Evolutionary conservation across 2,113 vertebrate species (phyloP).

Genomic region (Leptocoma aspasia): DNA sequence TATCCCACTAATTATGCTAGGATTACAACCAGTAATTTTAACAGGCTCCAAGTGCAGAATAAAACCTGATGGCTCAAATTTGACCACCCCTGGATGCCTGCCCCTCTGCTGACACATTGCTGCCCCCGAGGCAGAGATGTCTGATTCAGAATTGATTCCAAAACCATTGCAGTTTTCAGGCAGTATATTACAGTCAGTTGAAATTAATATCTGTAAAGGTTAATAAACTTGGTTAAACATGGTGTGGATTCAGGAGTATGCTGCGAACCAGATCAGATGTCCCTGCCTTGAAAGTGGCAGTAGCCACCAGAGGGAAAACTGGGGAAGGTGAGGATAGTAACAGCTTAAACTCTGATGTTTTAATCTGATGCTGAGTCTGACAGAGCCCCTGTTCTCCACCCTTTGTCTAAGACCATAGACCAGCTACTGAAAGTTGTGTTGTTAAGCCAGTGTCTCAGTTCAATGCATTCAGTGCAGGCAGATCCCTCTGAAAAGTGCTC

Average conservation of each 20-base stretch:
- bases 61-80: not conserved
- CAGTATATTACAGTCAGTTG: constrained; percentile 7
- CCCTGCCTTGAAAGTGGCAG: not conserved
- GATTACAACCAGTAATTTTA: not conserved
- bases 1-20: not conserved
- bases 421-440: not conserved
- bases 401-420: not conserved
- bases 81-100: not conserved
- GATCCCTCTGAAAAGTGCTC: not conserved
- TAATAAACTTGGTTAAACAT: not conserved
- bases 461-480: not conserved
- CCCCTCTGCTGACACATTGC: not conserved
- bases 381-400: not conserved
- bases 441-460: not conserved
- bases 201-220: not conserved
- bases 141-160: not conserved
- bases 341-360: not conserved
- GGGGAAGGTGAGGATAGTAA: not conserved
- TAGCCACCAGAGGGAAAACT: not conserved
- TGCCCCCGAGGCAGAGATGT: constrained; percentile 1
- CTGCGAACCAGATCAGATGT: not conserved
- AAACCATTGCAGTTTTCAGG: not conserved
- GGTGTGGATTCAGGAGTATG: not conserved
- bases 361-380: not conserved
- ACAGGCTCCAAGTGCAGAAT: not conserved